phyloP scores from a whole-genome alignment of 2,888 invertebrate species.

The Oeneis ivallda region DNA sequence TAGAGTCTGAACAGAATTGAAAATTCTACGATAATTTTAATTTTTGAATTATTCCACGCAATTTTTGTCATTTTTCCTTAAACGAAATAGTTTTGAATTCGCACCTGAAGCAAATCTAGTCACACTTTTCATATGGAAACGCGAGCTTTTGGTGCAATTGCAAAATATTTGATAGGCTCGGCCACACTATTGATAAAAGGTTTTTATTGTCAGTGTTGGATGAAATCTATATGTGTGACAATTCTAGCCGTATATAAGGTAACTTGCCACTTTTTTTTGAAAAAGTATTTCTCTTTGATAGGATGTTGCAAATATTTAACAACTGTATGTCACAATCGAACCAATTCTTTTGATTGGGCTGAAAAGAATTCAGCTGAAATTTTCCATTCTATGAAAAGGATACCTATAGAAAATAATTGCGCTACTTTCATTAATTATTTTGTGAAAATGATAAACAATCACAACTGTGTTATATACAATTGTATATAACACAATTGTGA shows the following conservation, averaged over 20 bases:
- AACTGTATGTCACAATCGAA: neutral
- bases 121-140: neutral
- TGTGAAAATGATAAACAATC: too few relatives aligned
- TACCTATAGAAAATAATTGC: too few relatives aligned
- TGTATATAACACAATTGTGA: too few relatives aligned
- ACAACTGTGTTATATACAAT: too few relatives aligned
- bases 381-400: neutral
- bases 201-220: neutral
- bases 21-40: too few relatives aligned
- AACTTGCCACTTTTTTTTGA: constrained; percentile 6
- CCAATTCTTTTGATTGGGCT: neutral
- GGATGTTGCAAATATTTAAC: neutral
- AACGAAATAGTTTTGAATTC: too few relatives aligned
- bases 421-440: too few relatives aligned
- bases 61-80: too few relatives aligned
- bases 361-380: neutral
- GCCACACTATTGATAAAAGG: constrained; percentile 5
- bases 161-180: constrained; percentile 13
- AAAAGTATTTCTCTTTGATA: constrained; percentile 16
- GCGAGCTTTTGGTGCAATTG: neutral
- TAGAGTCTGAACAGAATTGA: neutral
- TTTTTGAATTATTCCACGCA: too few relatives aligned
- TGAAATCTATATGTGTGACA: constrained; percentile 23
- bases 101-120: neutral
- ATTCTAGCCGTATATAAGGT: neutral